Evolutionary conservation across 2,797 vertebrate species (phyloP).

Genomic region (Thamnophis elegans): DNA sequence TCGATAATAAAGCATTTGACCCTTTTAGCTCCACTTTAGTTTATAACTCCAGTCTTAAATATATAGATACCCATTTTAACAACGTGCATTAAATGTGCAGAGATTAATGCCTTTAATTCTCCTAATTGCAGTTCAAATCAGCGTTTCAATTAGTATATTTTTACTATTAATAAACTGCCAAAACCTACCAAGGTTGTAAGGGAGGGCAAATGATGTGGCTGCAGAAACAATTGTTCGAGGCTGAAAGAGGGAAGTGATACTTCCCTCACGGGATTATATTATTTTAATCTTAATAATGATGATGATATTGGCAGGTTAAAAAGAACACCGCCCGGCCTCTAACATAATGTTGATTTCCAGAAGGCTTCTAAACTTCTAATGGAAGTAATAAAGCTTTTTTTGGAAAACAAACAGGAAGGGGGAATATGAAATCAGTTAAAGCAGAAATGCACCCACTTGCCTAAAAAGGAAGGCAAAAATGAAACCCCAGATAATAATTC

Average conservation of each 20-base stretch:
- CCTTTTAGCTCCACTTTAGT: slow-evolving; percentile 18
- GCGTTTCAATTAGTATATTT: slow-evolving; percentile 7
- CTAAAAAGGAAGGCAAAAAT: background rate
- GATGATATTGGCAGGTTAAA: background rate
- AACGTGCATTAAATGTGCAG: slow-evolving; percentile 27
- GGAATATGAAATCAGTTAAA: background rate
- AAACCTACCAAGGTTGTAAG: slow-evolving; percentile 26
- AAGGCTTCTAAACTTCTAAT: background rate
- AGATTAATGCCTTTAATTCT: slow-evolving; percentile 22
- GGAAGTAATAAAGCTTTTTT: background rate
- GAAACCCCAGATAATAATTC: background rate
- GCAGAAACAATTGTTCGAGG: background rate
- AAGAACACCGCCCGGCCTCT: background rate
- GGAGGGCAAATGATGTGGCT: background rate
- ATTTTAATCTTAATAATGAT: background rate
- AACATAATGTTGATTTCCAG: background rate
- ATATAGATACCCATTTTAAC: slow-evolving; percentile 8
- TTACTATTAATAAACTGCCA: slow-evolving; percentile 16
- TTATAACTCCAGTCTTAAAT: slow-evolving; percentile 36
- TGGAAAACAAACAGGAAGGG: background rate
- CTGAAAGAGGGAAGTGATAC: background rate
- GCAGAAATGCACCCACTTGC: background rate
- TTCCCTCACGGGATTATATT: background rate
- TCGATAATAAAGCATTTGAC: slow-evolving; percentile 40
- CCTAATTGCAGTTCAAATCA: background rate